Evolutionary conservation across 2,797 vertebrate genomes (phyloP).

Genomic region (Acipenser ruthenus): DNA sequence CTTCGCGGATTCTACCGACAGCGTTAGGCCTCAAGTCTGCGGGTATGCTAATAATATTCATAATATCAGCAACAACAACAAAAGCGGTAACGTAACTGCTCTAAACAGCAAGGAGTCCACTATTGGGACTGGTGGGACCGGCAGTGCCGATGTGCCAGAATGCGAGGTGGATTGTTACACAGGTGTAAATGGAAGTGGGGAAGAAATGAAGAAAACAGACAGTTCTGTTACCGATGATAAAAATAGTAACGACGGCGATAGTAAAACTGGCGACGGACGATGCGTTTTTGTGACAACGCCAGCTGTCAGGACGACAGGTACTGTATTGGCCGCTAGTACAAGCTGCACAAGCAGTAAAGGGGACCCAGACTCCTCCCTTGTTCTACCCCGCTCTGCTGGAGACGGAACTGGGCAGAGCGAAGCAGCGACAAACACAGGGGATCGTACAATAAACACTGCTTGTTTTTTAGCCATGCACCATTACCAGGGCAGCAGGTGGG

Average conservation of each 20-base stretch:
- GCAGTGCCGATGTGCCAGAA: constrained; percentile 19
- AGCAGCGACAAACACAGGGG: constrained; percentile 18
- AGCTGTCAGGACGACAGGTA: no score
- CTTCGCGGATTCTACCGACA: constrained; percentile 24
- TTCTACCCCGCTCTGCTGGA: background rate
- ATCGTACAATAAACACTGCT: constrained; percentile 19
- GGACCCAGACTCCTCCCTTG: constrained; percentile 9
- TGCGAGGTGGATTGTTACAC: constrained; percentile 14
- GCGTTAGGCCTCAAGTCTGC: constrained; percentile 28
- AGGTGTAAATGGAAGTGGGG: constrained; percentile 23
- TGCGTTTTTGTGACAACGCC: constrained; percentile 14
- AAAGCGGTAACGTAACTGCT: constrained; percentile 9
- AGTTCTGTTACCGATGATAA: constrained; percentile 28
- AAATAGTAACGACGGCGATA: constrained; percentile 16
- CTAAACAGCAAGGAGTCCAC: constrained; percentile 9
- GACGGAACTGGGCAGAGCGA: constrained; percentile 11
- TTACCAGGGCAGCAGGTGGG: constrained; percentile 29
- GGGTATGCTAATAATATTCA: constrained; percentile 20
- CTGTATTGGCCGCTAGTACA: background rate
- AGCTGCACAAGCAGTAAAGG: constrained; percentile 15
- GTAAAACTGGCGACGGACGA: constrained; percentile 19
- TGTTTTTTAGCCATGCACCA: constrained; percentile 18
- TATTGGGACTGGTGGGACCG: constrained; percentile 17
- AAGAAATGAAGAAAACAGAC: constrained; percentile 16
- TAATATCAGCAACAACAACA: constrained; percentile 16